A percentile compares a stretch with the other conserved stretches of the same genome.
phyloP scores from a whole-genome alignment of 2,113 vertebrate genomes.

The Chiloscyllium plagiosum region DNA sequence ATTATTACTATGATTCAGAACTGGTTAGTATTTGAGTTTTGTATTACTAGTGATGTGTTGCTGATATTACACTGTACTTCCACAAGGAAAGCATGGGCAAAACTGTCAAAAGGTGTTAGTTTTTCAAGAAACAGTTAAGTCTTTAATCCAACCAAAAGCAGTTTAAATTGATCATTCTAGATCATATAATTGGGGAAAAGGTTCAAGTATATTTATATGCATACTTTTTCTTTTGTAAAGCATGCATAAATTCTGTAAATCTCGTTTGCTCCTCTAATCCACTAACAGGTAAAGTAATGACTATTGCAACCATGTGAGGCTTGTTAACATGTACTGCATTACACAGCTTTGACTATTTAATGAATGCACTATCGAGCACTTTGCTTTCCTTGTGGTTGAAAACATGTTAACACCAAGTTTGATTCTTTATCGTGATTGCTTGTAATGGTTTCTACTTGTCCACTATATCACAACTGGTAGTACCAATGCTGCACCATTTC shows the following conservation, averaged over 20 bases:
- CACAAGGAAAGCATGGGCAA: not conserved
- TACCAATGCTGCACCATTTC: not conserved
- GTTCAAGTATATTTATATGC: not conserved
- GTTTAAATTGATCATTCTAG: not conserved
- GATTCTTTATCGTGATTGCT: not conserved
- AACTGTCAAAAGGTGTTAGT: not conserved
- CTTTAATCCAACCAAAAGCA: not conserved
- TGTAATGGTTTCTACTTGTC: not conserved
- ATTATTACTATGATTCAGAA: slow-evolving; percentile 88
- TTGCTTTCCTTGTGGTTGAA: not conserved
- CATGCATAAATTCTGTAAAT: not conserved
- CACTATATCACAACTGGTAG: too few relatives aligned
- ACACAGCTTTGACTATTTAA: not conserved
- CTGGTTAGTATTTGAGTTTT: slow-evolving; percentile 79
- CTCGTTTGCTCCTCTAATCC: not conserved
- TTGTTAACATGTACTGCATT: not conserved
- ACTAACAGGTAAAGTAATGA: not conserved
- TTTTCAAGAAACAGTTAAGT: not conserved
- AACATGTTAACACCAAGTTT: not conserved
- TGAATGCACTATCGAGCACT: not conserved
- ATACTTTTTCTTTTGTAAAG: not conserved
- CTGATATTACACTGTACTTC: too few relatives aligned
- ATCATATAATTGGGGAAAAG: not conserved
- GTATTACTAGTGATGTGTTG: slow-evolving; percentile 45
- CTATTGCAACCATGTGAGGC: not conserved